phyloP scores from a whole-genome alignment of 2,888 invertebrate genomes.

The Caenorhabditis virilis region DNA sequence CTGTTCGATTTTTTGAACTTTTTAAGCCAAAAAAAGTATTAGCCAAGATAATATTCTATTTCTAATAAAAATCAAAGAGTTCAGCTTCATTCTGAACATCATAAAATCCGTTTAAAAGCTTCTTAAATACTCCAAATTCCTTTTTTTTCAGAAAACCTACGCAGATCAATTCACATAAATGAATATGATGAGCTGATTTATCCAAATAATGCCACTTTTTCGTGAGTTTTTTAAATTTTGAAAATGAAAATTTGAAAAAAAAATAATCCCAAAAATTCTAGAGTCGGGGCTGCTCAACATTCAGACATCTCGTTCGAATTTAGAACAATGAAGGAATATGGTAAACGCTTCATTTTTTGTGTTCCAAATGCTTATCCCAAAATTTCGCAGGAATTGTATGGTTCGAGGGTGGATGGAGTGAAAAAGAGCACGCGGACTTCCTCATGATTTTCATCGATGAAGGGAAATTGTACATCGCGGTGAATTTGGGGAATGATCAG shows the following conservation, averaged over 20 bases:
- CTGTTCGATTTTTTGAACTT: too few species aligned
- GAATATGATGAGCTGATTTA: conserved; percentile 38
- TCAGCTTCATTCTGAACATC: too few species aligned
- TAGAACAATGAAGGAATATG: conserved; percentile 29
- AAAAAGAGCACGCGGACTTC: conserved; percentile 35
- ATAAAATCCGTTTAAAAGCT: too few species aligned
- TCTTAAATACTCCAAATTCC: too few species aligned
- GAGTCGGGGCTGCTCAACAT: conserved; percentile 21
- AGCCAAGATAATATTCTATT: too few species aligned
- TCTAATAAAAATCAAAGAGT: too few species aligned
- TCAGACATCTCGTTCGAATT: conserved; percentile 48
- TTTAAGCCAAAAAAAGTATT: too few species aligned
- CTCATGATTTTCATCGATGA: conserved; percentile 41
- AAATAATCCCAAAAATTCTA: conserved; percentile 22
- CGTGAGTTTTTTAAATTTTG: conserved; percentile 34
- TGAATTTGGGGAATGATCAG: conserved; percentile 49
- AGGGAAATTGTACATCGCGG: conserved; percentile 40
- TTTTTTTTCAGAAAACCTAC: not conserved
- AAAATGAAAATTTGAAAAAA: not conserved
- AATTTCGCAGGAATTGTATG: conserved; percentile 37
- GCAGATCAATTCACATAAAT: conserved; percentile 30
- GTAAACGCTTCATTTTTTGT: too few species aligned
- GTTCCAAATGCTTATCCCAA: not conserved
- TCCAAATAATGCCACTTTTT: conserved; percentile 38
- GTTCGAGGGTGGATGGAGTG: conserved; percentile 41